A percentile compares a stretch with the other conserved stretches of the same genome.
Conservation (phyloP, 2,888 invertebrate genomes). For the Chloromyia formosa region DNA sequence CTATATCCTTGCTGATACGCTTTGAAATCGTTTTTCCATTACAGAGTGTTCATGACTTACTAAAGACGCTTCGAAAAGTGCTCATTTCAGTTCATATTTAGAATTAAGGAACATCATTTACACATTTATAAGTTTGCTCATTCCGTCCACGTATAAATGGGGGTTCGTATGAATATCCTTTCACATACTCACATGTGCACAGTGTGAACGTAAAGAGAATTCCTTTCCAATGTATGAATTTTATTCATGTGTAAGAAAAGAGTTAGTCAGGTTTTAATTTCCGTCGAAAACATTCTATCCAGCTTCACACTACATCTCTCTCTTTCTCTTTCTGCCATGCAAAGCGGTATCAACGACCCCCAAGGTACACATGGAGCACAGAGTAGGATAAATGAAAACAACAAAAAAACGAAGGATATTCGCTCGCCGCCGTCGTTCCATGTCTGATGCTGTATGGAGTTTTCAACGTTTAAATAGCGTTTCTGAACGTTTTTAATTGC, state of each 20-base stretch:
- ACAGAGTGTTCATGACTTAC: not conserved
- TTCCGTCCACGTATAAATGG: not conserved
- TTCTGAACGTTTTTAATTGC: conserved; percentile 48
- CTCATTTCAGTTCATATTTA: conserved; percentile 22
- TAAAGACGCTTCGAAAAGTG: not conserved
- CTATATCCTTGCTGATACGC: too few species aligned
- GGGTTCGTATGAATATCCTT: not conserved
- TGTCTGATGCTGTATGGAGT: conserved; percentile 14
- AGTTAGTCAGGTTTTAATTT: conserved; percentile 48
- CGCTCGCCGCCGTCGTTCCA: not conserved
- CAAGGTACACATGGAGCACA: conserved; percentile 27
- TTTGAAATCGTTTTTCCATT: too few species aligned
- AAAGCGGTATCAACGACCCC: conserved; percentile 37
- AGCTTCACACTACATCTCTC: not conserved
- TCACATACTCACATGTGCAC: not conserved
- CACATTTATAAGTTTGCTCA: conserved; percentile 19
- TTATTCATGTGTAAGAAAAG: conserved; percentile 45
- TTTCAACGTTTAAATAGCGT: conserved; percentile 38
- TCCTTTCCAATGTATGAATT: conserved; percentile 26
- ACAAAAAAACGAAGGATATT: conserved; percentile 12
- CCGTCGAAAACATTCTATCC: conserved; percentile 45
- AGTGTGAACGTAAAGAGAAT: not conserved
- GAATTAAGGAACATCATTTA: conserved; percentile 14
- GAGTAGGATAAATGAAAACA: too few species aligned
- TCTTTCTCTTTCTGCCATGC: not conserved